Percentiles rank a stretch among this genome's conserved stretches.
Conservation (phyloP, 2,888 invertebrate species). For the Smittia sp. region DNA sequence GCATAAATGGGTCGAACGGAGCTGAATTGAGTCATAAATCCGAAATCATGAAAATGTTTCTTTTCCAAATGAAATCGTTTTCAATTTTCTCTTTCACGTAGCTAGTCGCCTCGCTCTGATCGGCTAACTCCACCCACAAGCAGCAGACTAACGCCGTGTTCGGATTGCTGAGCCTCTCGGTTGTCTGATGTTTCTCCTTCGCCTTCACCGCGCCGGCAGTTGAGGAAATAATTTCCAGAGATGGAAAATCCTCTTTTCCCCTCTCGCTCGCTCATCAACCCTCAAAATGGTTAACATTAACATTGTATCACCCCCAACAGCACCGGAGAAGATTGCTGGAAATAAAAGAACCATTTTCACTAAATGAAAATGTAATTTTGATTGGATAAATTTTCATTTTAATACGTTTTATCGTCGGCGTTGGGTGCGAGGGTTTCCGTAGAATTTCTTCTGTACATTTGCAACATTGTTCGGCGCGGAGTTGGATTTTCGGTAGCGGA, state of each 20-base stretch:
- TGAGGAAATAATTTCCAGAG: not conserved
- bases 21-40: conserved; percentile 40
- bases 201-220: not conserved
- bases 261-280: not conserved
- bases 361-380: conserved; percentile 39
- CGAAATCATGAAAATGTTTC: conserved; percentile 8
- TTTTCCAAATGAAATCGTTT: conserved; percentile 32
- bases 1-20: conserved; percentile 37
- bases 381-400: conserved; percentile 42
- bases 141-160: not conserved
- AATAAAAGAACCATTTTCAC: conserved; percentile 41
- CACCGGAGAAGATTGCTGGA: conserved; percentile 21
- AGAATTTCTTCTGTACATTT: conserved; percentile 21
- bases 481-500: conserved; percentile 8
- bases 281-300: conserved; percentile 34
- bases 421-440: conserved; percentile 3
- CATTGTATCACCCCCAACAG: conserved; percentile 29
- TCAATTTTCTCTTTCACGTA: conserved; percentile 33
- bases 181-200: not conserved
- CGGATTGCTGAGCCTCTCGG: not conserved
- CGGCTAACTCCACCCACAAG: conserved; percentile 5
- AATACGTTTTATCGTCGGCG: conserved; percentile 28
- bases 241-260: not conserved
- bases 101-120: not conserved
- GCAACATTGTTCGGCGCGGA: conserved; percentile 19